Percentiles rank a stretch among this genome's conserved stretches.
Conservation (phyloP, 2,113 vertebrate species). For the Oxyruncus cristatus region DNA sequence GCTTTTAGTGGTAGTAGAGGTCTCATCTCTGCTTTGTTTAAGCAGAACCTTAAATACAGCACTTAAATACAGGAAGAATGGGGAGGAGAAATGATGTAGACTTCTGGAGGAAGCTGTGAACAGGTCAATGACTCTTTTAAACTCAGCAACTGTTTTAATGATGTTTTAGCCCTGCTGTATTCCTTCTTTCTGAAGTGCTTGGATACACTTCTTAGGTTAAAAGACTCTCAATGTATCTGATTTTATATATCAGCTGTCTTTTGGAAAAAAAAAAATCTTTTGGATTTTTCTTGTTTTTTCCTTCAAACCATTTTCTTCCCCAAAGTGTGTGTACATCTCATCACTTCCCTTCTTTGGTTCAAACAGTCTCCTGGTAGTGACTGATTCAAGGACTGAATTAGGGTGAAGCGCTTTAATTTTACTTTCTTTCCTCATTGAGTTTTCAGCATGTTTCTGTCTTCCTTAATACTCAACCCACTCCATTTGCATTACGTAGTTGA, state of each 20-base stretch:
- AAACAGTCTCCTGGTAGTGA: neutral
- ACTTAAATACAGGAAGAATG: neutral
- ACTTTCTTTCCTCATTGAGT: neutral
- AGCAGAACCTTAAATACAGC: neutral
- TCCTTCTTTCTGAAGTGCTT: neutral
- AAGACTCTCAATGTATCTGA: neutral
- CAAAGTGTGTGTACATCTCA: neutral
- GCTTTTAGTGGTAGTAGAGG: neutral
- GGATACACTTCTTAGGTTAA: neutral
- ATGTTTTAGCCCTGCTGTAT: neutral
- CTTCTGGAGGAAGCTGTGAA: neutral
- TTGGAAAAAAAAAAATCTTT: neutral
- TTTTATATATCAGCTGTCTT: neutral
- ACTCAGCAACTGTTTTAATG: neutral
- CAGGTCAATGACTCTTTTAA: neutral
- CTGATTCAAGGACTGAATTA: neutral
- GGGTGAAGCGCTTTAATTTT: neutral
- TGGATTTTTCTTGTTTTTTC: neutral
- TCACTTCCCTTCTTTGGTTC: neutral
- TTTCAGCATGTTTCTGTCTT: neutral
- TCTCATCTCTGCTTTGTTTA: neutral
- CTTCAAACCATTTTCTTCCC: neutral
- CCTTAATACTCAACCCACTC: neutral
- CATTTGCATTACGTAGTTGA: neutral
- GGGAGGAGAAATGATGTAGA: neutral